phyloP scores from a whole-genome alignment of 2,888 invertebrate genomes.

The Eristalis tenax region DNA sequence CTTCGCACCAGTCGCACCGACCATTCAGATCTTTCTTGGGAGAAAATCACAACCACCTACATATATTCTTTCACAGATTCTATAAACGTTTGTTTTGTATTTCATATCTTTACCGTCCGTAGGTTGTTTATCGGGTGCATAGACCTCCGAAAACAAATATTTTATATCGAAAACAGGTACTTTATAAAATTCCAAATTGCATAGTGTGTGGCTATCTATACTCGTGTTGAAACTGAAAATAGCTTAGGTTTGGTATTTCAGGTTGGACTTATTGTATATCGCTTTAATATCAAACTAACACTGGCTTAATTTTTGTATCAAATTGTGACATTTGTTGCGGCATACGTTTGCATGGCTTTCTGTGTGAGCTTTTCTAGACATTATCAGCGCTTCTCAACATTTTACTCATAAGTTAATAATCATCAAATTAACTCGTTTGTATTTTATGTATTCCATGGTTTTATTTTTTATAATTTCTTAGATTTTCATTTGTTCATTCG shows the following conservation, averaged over 20 bases:
- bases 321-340: not conserved
- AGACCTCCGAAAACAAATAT: slow-evolving; percentile 73
- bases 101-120: slow-evolving; percentile 66
- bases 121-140: slow-evolving; percentile 75
- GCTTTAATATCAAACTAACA: slow-evolving; percentile 5
- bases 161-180: slow-evolving; percentile 66
- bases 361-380: not conserved
- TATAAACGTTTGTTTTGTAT: slow-evolving; percentile 16
- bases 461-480: not conserved
- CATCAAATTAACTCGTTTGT: not conserved
- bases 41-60: not conserved
- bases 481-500: not conserved
- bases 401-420: not conserved
- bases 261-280: slow-evolving; percentile 41
- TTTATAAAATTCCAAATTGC: slow-evolving; percentile 16
- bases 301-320: not conserved
- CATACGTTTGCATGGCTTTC: not conserved
- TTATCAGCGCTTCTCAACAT: not conserved
- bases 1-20: not conserved
- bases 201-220: slow-evolving; percentile 64
- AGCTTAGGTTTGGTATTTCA: slow-evolving; percentile 57
- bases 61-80: not conserved
- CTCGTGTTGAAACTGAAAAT: slow-evolving; percentile 46
- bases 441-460: not conserved
- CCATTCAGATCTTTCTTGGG: not conserved